These are phyloP conservation scores for Pseudobourletiella spinata DNA, from an alignment of 1,140 invertebrate genomes.

Conservation along the genomic window DNA sequence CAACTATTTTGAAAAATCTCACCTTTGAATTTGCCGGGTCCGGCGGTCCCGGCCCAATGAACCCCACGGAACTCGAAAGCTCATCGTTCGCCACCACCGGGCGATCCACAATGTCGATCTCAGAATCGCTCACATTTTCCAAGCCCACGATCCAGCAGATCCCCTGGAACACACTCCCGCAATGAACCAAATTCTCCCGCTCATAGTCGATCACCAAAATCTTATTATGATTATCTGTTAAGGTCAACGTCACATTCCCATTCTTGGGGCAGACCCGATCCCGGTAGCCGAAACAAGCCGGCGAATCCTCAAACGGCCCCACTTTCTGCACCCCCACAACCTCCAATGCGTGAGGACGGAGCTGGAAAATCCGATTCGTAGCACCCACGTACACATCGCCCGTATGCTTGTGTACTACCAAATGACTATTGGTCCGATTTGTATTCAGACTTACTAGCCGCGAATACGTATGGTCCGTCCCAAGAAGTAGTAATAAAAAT, in stretches of 20 bases:
- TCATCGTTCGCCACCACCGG: background rate
- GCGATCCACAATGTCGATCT: background rate
- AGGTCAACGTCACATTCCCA: background rate
- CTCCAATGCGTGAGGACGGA: background rate
- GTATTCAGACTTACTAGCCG: too few relatives aligned
- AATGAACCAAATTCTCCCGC: background rate
- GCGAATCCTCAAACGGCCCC: background rate
- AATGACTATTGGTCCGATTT: background rate
- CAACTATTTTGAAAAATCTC: background rate
- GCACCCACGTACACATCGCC: background rate
- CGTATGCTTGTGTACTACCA: background rate
- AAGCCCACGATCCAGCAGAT: background rate
- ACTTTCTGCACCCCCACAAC: background rate
- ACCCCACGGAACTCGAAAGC: background rate
- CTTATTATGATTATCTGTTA: background rate
- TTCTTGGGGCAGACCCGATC: background rate
- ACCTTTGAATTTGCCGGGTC: background rate
- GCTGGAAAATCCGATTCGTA: background rate
- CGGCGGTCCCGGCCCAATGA: background rate
- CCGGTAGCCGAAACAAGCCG: background rate
- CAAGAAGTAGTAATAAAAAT: too few relatives aligned
- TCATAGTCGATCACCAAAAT: slow-evolving; percentile 4
- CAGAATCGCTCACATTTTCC: background rate
- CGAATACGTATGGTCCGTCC: too few relatives aligned
- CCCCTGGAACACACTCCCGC: slow-evolving; percentile 4